Base-by-base conservation (phyloP, 2,888 invertebrate genomes). In the Apotomis capreana region DNA sequence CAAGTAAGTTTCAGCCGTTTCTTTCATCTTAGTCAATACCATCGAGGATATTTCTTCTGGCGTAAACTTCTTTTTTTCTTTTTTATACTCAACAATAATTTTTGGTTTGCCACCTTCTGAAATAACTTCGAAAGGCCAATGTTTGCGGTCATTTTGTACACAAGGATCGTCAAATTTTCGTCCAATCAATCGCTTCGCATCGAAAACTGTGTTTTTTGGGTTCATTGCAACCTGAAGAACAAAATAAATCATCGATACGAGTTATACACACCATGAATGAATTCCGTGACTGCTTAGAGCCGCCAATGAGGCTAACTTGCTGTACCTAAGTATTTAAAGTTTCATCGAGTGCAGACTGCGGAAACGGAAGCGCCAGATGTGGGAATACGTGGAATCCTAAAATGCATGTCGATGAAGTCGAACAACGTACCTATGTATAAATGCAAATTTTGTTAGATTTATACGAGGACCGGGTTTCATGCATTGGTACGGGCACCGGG, bases 31-130 rank as follows among this genome's bases (percentile, higher is more conserved):
- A 49, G 94, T 95, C 70, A 97, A 89, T 40, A 97, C 96, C 97
- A 97, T 97, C 0, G 97, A 97, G 54, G 96, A 96, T 78, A 97
- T 94, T 93, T 97, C 97, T 90, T 97, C 97, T 0, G 97, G 97
- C 1, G 96, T 95, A 84, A 97, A 97, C 59, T 91, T 94, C 84
- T 97, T 97, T 37, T 88, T 88, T 82, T 97, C 96, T 3, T 96
- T 96, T 84, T 96, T 96, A 83, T 95, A 96, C 81, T 96, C 95
- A 0, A 96, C 95, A 79, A 95, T 91, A 76, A 98, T 96, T 89
- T 96, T 96, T 0, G 96, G 96, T 81, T 95, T 96, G 0, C 95
- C 95, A 4, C 89, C 90, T 52, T 96, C 96, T 71, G 94, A 95
- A 40, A 96, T 82, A 0, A 96, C 95, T 78, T 89, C 91, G 86